These are phyloP conservation scores for Sebastes variabilis DNA, from an alignment of 2,797 vertebrate species.

Conservation along the genomic window DNA sequence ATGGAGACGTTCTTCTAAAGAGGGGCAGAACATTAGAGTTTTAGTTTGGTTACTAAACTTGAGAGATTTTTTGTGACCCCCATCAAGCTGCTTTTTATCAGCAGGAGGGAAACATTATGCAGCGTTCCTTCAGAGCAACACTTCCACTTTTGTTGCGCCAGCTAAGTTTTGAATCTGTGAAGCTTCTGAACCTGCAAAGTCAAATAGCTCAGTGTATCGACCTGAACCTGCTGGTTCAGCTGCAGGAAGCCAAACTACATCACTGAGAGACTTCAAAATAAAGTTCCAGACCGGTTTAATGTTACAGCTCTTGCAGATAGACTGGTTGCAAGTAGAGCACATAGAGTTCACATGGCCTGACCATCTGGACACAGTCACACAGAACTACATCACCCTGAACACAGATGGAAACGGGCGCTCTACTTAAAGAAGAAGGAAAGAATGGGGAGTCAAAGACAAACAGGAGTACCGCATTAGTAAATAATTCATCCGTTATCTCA, in stretches of 20 bases:
- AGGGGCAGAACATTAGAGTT: neutral
- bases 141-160: neutral
- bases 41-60: neutral
- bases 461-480: constrained; percentile 12
- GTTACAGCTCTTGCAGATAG: neutral
- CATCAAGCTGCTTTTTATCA: neutral
- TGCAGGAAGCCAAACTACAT: constrained; percentile 19
- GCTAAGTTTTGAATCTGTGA: neutral
- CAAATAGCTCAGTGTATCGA: neutral
- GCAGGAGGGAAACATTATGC: neutral
- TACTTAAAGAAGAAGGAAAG: neutral
- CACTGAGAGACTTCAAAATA: constrained; percentile 1
- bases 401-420: neutral
- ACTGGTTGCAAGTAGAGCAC: neutral
- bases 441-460: neutral
- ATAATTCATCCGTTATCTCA: constrained; percentile 26
- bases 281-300: neutral
- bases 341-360: neutral
- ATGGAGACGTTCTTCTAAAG: neutral
- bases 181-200: neutral
- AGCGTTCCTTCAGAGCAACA: neutral
- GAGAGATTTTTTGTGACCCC: neutral
- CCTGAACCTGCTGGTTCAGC: neutral
- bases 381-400: neutral
- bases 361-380: neutral